These are phyloP conservation scores for Rhagoletis pomonella DNA, from an alignment of 1,140 invertebrate genomes.

Conservation along the genomic window DNA sequence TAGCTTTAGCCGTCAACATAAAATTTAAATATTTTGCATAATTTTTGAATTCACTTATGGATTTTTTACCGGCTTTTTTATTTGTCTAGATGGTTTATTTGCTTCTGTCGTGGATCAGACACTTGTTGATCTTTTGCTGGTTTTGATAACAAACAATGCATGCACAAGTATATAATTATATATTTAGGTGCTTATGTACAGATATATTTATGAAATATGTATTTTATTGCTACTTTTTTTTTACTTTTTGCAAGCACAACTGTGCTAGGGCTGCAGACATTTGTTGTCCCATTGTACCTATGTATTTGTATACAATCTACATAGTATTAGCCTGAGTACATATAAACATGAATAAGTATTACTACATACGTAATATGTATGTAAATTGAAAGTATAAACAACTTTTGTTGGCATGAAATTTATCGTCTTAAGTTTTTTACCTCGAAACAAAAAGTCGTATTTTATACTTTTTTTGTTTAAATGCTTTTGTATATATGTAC, in stretches of 20 bases:
- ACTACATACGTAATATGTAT: no score
- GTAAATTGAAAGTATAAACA: no score
- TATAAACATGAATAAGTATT: no score
- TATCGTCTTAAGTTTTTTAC: no score
- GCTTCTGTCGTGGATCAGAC: constrained; percentile 61
- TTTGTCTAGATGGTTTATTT: constrained; percentile 54
- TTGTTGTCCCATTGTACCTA: no score
- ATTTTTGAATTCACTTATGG: constrained; percentile 74
- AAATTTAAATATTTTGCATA: constrained; percentile 74
- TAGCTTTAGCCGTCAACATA: constrained; percentile 57
- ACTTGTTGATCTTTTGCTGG: constrained; percentile 47
- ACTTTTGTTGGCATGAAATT: no score
- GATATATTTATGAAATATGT: background rate
- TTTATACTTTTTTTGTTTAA: background rate
- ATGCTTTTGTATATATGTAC: background rate
- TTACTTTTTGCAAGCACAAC: background rate
- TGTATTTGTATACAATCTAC: no score
- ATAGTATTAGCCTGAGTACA: no score
- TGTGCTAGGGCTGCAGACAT: no score
- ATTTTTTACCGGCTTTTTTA: constrained; percentile 60
- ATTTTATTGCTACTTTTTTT: background rate
- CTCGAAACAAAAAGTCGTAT: no score
- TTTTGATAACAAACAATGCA: background rate
- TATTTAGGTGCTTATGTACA: background rate
- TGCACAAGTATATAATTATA: background rate